Conservation (phyloP, 2,888 invertebrate genomes). For the Napeogenes inachia region DNA sequence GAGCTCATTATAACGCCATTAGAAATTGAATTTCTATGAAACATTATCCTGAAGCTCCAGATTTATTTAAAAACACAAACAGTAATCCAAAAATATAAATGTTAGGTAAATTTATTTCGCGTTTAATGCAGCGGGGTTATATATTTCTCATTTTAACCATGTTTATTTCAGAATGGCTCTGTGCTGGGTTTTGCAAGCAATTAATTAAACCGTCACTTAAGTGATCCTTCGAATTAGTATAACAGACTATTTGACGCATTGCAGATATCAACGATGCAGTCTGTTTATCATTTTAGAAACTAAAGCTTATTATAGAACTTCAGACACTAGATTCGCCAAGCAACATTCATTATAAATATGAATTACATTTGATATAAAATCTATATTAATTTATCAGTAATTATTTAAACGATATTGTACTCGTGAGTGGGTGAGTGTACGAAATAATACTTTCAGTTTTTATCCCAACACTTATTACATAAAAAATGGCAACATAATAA, state of each 20-base stretch:
- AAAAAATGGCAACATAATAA: too few relatives aligned
- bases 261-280: slow-evolving; percentile 18
- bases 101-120: too few relatives aligned
- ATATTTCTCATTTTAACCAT: too few relatives aligned
- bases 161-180: background rate
- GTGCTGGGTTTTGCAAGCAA: slow-evolving; percentile 18
- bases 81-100: too few relatives aligned
- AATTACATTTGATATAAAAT: too few relatives aligned
- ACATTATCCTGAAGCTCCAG: slow-evolving; percentile 16
- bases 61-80: slow-evolving; percentile 7
- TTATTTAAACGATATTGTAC: too few relatives aligned
- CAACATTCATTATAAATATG: too few relatives aligned
- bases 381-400: too few relatives aligned
- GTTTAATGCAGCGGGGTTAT: too few relatives aligned
- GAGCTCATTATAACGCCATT: slow-evolving; percentile 27
- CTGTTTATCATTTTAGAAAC: slow-evolving; percentile 5
- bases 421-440: too few relatives aligned
- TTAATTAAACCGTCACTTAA: slow-evolving; percentile 28
- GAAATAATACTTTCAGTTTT: too few relatives aligned
- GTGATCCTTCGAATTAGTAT: slow-evolving; percentile 23
- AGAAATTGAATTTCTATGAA: slow-evolving; percentile 27
- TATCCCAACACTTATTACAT: too few relatives aligned
- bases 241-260: slow-evolving; percentile 24
- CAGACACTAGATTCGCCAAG: background rate
- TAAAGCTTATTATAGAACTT: slow-evolving; percentile 1